Conservation (phyloP, 2,113 vertebrate genomes). For the Egretta garzetta region DNA sequence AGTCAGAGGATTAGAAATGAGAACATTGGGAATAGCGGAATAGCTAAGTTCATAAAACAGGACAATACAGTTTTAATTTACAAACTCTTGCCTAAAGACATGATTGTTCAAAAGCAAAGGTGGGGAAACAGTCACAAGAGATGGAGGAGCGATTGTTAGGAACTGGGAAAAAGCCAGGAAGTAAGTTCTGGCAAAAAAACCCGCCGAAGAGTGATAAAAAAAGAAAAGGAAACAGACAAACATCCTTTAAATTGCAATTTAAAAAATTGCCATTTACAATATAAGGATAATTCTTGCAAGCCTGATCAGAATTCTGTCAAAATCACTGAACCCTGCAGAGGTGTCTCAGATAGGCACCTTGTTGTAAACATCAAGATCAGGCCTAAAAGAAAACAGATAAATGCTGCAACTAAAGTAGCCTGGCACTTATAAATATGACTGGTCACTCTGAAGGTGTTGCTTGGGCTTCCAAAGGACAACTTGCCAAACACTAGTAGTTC, state of each 20-base stretch:
- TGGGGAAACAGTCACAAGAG: background rate
- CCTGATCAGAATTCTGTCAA: background rate
- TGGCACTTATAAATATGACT: background rate
- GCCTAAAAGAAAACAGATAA: background rate
- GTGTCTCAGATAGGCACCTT: background rate
- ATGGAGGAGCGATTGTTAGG: background rate
- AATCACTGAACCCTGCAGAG: background rate
- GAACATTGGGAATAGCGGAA: background rate
- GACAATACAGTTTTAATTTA: background rate
- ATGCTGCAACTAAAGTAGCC: background rate
- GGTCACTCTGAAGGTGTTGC: background rate
- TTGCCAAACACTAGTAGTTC: background rate
- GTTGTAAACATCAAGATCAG: background rate
- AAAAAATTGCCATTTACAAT: background rate
- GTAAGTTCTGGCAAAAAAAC: background rate
- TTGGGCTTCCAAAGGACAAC: background rate
- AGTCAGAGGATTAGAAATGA: background rate
- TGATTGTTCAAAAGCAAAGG: background rate
- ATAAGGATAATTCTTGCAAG: background rate
- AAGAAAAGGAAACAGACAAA: background rate
- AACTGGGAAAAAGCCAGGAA: background rate
- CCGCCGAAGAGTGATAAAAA: background rate
- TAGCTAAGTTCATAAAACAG: background rate
- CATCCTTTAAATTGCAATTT: background rate
- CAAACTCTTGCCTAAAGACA: background rate